Evolutionary conservation across 2,113 vertebrate species (phyloP), one percentile per base, ranked within the genome.

Genomic region (Puntigrus tetrazona): DNA sequence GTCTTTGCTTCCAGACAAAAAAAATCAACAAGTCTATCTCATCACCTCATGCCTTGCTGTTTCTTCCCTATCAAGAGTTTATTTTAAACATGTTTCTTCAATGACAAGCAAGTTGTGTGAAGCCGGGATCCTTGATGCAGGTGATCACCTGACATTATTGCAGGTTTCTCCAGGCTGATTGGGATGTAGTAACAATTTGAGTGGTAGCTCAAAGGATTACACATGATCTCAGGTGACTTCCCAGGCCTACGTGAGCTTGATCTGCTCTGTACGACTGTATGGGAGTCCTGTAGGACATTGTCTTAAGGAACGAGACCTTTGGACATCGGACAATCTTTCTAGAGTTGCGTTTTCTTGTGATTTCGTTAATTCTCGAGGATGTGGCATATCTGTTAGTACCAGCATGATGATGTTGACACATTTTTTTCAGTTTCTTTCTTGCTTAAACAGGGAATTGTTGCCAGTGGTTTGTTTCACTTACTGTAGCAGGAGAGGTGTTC

Each of bases 91-190:
- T 27, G 7, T 27, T 38, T 34, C 7, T 59, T 20, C 13, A 59
- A 31, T 38, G 69, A 67, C 63, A 13, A 79, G 36, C 10, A n/a
- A 63, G 25, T 83, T 63, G 20, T 59, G 43, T 5, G 11, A 76
- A 77, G 34, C 29, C 47, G 57, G 34, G 72, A 9, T 57, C 34
- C 63, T 36, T 70, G 25, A 70, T 77, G n/a, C 27, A 47, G 43
- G 50, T 82, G 85, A 59, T 81, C 61, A 84, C 77, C 47, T 84
- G 47, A 57, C 69, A 61, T 29, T 80, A 7, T 74, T 85, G 65
- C 27, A 79, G 78, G 55, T 83, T 25, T 41, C 41, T 69, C 22
- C 27, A 36, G 65, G 43, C 73, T 69, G 13, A 34, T 52, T 85
- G 52, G 65, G 78, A 81, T 63, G 81, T 59, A n/a, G 77, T 79